A percentile compares a stretch with the other conserved stretches of the same genome.
Conservation (phyloP, 2,888 invertebrate genomes). For the Platynereis dumerilii region DNA sequence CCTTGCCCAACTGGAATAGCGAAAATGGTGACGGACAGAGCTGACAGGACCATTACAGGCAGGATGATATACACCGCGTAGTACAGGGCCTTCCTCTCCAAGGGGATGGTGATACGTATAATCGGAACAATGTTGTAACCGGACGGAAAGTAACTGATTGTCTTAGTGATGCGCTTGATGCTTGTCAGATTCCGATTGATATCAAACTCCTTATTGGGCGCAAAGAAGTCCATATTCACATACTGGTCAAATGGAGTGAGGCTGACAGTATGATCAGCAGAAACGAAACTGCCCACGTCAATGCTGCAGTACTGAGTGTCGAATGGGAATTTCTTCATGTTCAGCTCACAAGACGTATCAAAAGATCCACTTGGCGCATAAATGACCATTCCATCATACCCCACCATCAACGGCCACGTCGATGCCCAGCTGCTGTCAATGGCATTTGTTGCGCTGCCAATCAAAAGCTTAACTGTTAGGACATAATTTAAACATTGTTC, state of each 20-base stretch:
- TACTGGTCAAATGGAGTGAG: background rate
- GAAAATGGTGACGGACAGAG: background rate
- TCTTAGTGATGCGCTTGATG: background rate
- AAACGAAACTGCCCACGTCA: background rate
- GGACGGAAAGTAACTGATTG: background rate
- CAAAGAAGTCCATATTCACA: background rate
- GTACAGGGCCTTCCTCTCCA: background rate
- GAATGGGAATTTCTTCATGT: background rate
- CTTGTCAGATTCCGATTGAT: background rate
- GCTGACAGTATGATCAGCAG: background rate
- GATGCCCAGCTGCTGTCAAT: background rate
- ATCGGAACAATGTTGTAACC: too few species aligned
- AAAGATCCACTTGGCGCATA: background rate
- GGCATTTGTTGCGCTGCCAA: background rate
- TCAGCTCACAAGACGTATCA: background rate
- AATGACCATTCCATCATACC: background rate
- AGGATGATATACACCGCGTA: background rate
- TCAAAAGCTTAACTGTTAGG: too few species aligned
- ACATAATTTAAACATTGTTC: too few species aligned
- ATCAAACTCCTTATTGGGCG: background rate
- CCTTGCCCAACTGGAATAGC: background rate
- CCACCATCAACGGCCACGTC: background rate
- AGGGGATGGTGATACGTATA: background rate
- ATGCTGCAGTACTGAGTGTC: background rate
- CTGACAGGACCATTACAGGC: background rate